These are phyloP conservation scores for Pimephales promelas DNA, from an alignment of 2,113 vertebrate genomes.

Conservation along the genomic window DNA sequence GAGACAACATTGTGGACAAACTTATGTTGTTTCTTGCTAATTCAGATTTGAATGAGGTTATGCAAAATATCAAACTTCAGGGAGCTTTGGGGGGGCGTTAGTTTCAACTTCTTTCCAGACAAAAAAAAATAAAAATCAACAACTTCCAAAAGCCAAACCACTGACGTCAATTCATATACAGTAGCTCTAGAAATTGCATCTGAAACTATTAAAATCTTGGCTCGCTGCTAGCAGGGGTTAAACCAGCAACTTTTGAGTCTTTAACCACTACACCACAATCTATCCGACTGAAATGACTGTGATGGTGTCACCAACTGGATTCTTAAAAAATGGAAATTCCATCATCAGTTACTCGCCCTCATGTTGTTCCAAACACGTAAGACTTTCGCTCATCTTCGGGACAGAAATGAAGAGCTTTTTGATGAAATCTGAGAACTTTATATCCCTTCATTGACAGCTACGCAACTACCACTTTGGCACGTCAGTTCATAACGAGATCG, in stretches of 20 bases:
- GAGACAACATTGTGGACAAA: conserved; percentile 62
- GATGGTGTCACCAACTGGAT: neutral
- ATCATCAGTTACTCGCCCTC: too few relatives aligned
- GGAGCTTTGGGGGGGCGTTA: neutral
- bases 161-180: neutral
- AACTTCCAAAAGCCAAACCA: neutral
- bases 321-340: neutral
- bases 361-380: too few relatives aligned
- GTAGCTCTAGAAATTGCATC: neutral
- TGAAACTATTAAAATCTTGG: neutral
- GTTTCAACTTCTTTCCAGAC: conserved; percentile 17
- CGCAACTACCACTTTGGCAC: too few relatives aligned
- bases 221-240: neutral
- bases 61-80: conserved; percentile 31
- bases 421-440: too few relatives aligned
- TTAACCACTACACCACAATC: neutral
- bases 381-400: too few relatives aligned
- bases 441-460: too few relatives aligned
- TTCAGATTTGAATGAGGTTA: conserved; percentile 47
- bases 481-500: too few relatives aligned
- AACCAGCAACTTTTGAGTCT: neutral
- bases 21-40: conserved; percentile 38
- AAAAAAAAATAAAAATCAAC: neutral
- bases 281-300: neutral
- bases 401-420: too few relatives aligned